Evolutionary conservation across 2,113 vertebrate species (phyloP).

Genomic region (Nesoenas mayeri): DNA sequence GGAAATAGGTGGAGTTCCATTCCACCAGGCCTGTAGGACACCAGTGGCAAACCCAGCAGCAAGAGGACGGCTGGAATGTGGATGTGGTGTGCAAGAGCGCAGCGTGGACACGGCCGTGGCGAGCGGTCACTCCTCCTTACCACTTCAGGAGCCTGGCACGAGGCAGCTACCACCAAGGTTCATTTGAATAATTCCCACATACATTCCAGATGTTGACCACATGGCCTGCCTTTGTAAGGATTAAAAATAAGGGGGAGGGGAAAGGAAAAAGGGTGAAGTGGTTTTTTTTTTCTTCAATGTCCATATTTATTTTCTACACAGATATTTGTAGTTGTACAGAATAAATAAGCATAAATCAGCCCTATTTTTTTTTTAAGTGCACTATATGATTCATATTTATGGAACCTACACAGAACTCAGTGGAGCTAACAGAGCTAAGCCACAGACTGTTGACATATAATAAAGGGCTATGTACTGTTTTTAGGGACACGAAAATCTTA

Average conservation of each 20-base stretch:
- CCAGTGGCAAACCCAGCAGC: background rate
- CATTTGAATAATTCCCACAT: conserved; percentile 70
- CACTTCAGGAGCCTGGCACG: conserved; percentile 44
- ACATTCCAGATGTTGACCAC: conserved; percentile 68
- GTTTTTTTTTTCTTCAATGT: background rate
- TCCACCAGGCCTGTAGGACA: background rate
- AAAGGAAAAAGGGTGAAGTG: background rate
- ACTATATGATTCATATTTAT: conserved; percentile 14
- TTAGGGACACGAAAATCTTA: background rate
- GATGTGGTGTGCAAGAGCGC: background rate
- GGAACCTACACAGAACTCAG: background rate
- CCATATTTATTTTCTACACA: conserved; percentile 57
- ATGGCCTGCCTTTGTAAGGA: conserved; percentile 25
- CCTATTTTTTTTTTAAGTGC: background rate
- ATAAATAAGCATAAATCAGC: conserved; percentile 46
- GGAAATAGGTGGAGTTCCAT: background rate
- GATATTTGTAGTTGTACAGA: conserved; percentile 47
- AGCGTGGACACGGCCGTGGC: background rate
- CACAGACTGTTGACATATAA: background rate
- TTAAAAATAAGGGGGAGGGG: background rate
- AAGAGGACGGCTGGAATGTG: background rate
- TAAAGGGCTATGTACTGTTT: background rate
- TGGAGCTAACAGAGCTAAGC: background rate
- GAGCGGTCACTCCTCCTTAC: background rate
- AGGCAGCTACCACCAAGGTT: background rate